Evolutionary conservation across 2,888 invertebrate genomes (phyloP), one percentile per base, ranked within the genome.

Genomic region (Drosophila greeni): DNA sequence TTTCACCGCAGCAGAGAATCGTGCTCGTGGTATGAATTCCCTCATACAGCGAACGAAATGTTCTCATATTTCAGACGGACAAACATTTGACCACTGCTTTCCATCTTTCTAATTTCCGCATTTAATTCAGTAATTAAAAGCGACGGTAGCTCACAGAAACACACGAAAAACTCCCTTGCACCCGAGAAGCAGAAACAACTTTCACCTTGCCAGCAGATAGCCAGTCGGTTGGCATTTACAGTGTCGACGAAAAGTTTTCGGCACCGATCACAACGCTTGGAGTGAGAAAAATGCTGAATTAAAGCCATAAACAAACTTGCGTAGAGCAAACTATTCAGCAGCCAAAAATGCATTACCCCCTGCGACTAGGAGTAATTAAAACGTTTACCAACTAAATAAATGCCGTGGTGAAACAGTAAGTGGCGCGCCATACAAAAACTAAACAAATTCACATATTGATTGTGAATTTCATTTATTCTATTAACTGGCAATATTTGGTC

Each of bases 121-220:
- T 71, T 81, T 73, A 83, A 79, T 79, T 73, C 67, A 70, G 78
- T 60, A 79, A 83, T 75, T 75, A 75, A 81, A 77, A 64, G 65
- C 65, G 64, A 23, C 55, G 64, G 24, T 51, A 70, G 53, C 72
- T 60, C 52, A 49, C 55, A 55, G 26, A 56, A 48, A 45, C 37
- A 20, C 33, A 53, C 11, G 43, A 29, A 45, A 42, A 66, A 55
- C 58, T 37, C 43, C 58, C 37, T 45, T 59, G 18, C 43, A 48
- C 18, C 33, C 62, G 24, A 51, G 51, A 43, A 52, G 52, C 24
- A 37, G 23, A 60, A 37, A 60, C 29, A 43, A 64, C 37, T 34
- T 45, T 26, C 36, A 59, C 69, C 55, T 58, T 47, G 59, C 9
- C 47, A 12, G 26, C 43, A 12, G 31, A 55, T 53, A 34, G 34